Evolutionary conservation across 2,888 invertebrate species (phyloP), one percentile per base, ranked within the genome.

Genomic region (Cinara cedri): DNA sequence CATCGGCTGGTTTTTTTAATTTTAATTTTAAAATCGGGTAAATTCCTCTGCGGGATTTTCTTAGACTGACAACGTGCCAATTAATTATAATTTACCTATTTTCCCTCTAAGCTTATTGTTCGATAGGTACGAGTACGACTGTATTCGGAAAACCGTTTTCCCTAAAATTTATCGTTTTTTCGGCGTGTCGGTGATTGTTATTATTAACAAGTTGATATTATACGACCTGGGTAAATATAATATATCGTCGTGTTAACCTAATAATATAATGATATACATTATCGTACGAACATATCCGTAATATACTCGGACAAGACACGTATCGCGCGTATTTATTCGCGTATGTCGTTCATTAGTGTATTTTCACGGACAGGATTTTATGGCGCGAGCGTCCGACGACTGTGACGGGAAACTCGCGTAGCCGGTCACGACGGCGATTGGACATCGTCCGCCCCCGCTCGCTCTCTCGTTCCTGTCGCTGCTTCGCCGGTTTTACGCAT

Each of bases 351-450:
- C 51, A n/a, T 44, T 44, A 10, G 6, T 44, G 21, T 10, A 55
- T 55, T 55, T 55, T 19, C 54, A 11, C 16, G 9, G 3, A 57
- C 57, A 57, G 57, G 46, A 57, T 72, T 72, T 72, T n/a, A 57
- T 72, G 13, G 8, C n/a, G 11, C 24, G 57, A 21, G 44, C 57
- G 24, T n/a, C 21, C 57, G 71, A 24, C 57, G 44, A 44, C 24
- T 34, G 51, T 42, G 44, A 54, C 13, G 16, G 6, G 42, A 54
- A 16, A 54, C 60, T 51, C 49, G 46, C 44, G 57, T 34, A 34
- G 21, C 49, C 66, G 66, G 63, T 19, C 16, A 34, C 6, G 13
- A 57, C 21, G 21, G 49, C 46, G 60, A 76, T 76, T 76, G 76
- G 76, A 68, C 57, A n/a, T n/a, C n/a, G 68, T 49, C 34, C 55